Evolutionary conservation across 1,140 invertebrate species (phyloP).

Genomic region (Lordiphosa mommai): DNA sequence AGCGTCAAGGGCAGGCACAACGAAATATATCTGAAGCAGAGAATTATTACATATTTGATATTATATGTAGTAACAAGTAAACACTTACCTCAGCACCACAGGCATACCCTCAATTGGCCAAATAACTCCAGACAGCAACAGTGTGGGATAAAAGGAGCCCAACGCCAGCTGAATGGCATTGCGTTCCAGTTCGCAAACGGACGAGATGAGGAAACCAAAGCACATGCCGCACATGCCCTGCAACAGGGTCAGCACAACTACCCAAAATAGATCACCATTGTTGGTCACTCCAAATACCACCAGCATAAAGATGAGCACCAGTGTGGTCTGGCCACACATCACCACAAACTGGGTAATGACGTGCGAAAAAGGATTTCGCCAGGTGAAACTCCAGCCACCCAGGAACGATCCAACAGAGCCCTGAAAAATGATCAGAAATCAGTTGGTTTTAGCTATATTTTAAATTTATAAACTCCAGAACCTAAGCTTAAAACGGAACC

Average conservation of each 20-base stretch:
- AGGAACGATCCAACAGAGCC: constrained; percentile 93
- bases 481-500: no score
- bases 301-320: constrained; percentile 94
- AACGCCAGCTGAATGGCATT: constrained; percentile 96
- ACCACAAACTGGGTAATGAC: constrained; percentile 96
- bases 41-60: not conserved
- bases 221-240: constrained; percentile 96
- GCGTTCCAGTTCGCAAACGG: constrained; percentile 93
- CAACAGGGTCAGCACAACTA: constrained; percentile 90
- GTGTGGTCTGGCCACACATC: constrained; percentile 92
- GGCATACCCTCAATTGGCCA: constrained; percentile 96
- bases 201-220: constrained; percentile 96
- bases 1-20: constrained; percentile 93
- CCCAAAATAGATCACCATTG: constrained; percentile 90
- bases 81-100: constrained; percentile 83
- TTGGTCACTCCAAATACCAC: constrained; percentile 92
- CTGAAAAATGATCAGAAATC: constrained; percentile 77
- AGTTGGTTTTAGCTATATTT: not conserved
- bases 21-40: constrained; percentile 84
- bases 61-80: not conserved
- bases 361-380: constrained; percentile 95
- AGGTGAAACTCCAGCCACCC: constrained; percentile 92
- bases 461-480: constrained; percentile 26
- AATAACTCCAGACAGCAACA: constrained; percentile 94
- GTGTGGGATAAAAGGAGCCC: constrained; percentile 96